These are phyloP conservation scores for Upupa epops DNA, from an alignment of 2,113 vertebrate genomes.

Conservation along the genomic window DNA sequence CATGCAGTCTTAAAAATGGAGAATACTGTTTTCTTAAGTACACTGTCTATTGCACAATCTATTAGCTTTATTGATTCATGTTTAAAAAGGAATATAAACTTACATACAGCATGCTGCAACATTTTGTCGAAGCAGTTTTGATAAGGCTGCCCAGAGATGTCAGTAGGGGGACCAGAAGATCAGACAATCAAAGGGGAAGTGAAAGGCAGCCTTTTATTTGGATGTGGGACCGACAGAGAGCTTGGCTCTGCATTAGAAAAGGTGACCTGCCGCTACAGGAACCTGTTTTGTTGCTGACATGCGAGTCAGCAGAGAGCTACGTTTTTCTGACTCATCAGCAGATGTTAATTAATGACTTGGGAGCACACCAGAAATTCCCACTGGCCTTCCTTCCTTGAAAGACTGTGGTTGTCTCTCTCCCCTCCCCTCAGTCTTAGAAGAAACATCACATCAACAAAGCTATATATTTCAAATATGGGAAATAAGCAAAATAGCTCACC, in stretches of 20 bases:
- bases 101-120: not conserved
- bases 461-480: not conserved
- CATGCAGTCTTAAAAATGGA: not conserved
- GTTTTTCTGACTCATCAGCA: slow-evolving; percentile 44
- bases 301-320: slow-evolving; percentile 44
- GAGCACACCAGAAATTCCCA: slow-evolving; percentile 13
- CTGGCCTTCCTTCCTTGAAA: slow-evolving; percentile 14
- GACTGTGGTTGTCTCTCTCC: not conserved
- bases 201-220: not conserved
- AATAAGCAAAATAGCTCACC: not conserved
- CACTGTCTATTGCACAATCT: not conserved
- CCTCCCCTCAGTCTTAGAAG: not conserved
- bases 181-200: accelerated
- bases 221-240: not conserved
- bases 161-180: not conserved
- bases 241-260: not conserved
- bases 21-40: not conserved
- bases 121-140: not conserved
- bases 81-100: not conserved
- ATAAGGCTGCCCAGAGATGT: not conserved
- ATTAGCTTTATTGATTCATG: not conserved
- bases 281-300: slow-evolving; percentile 12
- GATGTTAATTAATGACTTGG: slow-evolving; percentile 45
- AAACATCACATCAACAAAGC: not conserved
- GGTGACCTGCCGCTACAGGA: not conserved